Conservation (phyloP, 2,113 vertebrate species). For the Pomatorhinus ruficollis region DNA sequence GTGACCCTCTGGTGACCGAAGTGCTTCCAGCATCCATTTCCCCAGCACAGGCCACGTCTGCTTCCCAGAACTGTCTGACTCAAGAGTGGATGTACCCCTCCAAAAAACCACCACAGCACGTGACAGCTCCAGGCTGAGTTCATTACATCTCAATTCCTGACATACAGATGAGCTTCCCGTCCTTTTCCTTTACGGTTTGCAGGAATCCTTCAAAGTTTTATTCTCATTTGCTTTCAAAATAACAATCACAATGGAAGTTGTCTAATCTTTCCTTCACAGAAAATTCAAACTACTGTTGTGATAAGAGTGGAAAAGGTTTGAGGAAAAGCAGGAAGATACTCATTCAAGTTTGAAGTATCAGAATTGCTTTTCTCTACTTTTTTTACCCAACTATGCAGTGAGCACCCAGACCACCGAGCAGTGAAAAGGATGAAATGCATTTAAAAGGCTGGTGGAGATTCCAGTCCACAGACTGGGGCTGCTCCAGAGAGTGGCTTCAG, state of each 20-base stretch:
- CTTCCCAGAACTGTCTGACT: conserved; percentile 33
- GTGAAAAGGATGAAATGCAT: not conserved
- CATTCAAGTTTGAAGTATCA: not conserved
- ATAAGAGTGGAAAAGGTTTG: not conserved
- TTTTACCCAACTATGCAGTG: not conserved
- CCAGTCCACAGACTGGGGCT: not conserved
- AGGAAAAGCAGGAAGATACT: not conserved
- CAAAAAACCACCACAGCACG: not conserved
- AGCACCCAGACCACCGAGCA: accelerated
- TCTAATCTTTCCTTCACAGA: not conserved
- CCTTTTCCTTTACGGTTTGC: not conserved
- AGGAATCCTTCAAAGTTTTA: not conserved
- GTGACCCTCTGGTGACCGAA: not conserved
- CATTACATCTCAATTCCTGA: not conserved
- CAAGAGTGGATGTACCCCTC: not conserved
- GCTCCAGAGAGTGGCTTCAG: not conserved
- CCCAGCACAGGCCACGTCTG: not conserved
- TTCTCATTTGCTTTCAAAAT: not conserved
- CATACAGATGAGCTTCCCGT: not conserved
- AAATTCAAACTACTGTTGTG: not conserved
- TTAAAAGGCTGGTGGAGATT: not conserved
- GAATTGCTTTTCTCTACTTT: not conserved
- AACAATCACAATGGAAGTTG: not conserved
- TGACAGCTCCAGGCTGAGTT: not conserved
- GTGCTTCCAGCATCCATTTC: not conserved